Base-by-base conservation (phyloP, 1,140 invertebrate species). In the Araneus ventricosus region DNA sequence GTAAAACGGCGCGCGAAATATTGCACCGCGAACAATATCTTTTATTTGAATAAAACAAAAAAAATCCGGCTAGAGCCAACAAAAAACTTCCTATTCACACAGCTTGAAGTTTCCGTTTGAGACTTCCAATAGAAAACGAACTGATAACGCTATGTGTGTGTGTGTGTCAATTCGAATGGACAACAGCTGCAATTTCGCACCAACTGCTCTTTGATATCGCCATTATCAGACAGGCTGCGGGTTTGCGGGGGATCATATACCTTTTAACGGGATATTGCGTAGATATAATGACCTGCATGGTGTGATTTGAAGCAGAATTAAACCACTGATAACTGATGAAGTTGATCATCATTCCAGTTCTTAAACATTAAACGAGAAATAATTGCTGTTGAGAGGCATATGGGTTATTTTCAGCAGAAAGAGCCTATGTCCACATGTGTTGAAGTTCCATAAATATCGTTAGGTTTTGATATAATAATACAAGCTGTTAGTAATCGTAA, bases 161-260 rank as follows among this genome's bases (percentile, higher is more conserved):
- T 17, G 80, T 52, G 80, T 82, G 80, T 52, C 80, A 82, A 4
- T 52, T 52, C 37, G 80, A 14, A 52, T 52, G 45, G 41, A n/a
- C 80, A 45, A 17, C 80, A 82, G 80, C 80, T 82, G 80, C 80
- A 10, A n/a, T 82, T 82, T 82, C 80, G n/a, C 80, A 82, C 39
- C 80, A 27, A 45, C 80, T 82, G 80, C 39, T 45, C 80, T 82
- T 82, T 82, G 80, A 27, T 82, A 82, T 14, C 39, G 41, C 27
- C n/a, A 39, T 45, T 82, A 82, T 82, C 80, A 30, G 39, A 52
- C 6, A 2, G n/a, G 30, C 39, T 82, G 80, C 41, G 80, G 80
- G 80, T 52, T 27, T 27, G 17, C 10, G 24, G 24, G 80, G 63
- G 80, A 82, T 82, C 80, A 52, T 82, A 82, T 82, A 52, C 80